Base-by-base conservation (phyloP, 1,140 invertebrate species). In the Heliconius nattereri region DNA sequence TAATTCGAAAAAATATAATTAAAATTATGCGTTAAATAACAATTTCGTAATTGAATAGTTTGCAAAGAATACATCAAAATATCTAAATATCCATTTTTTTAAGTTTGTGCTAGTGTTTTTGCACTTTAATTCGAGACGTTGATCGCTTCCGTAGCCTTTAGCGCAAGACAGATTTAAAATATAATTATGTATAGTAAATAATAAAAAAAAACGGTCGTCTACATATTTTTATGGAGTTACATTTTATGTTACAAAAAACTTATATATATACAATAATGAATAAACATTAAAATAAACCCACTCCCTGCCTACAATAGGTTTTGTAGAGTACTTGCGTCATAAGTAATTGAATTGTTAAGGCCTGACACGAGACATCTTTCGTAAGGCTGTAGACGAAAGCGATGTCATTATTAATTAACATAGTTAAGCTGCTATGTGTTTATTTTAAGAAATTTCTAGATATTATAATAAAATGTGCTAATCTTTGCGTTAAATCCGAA, bases 341-440 rank as follows among this genome's bases (percentile, higher is more conserved):
- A 19, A 26, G 11, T 78, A 81, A 78, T 79, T 80, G 66, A 83
- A 78, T 83, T 78, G 78, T 78, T 45, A 73, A 13, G n/a, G 35
- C 57, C 57, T 71, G 23, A 66, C 13, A 71, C 66, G 73, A 84
- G 81, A 79, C 26, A 73, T 80, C 73, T 78, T 75, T 75, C 73
- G 83, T 76, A 84, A 83, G 82, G 81, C 37, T 23, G 57, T 72
- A 76, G 37, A 49, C 70, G 80, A 72, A 40, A 45, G 75, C n/a
- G 79, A 82, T 84, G 83, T 85, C 82, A 85, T 11, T 29, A 66
- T 66, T 66, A 66, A 2, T 60, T 23, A 66, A 26, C 13, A 57
- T 57, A 66, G 60, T 29, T 11, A 66, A 66, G 9, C 29, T 66
- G 26, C 13, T 23, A 66, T 13, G 23, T 29, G 60, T 66, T 29